phyloP scores from a whole-genome alignment of 2,113 vertebrate genomes.

The Cochlearius cochlearius region DNA sequence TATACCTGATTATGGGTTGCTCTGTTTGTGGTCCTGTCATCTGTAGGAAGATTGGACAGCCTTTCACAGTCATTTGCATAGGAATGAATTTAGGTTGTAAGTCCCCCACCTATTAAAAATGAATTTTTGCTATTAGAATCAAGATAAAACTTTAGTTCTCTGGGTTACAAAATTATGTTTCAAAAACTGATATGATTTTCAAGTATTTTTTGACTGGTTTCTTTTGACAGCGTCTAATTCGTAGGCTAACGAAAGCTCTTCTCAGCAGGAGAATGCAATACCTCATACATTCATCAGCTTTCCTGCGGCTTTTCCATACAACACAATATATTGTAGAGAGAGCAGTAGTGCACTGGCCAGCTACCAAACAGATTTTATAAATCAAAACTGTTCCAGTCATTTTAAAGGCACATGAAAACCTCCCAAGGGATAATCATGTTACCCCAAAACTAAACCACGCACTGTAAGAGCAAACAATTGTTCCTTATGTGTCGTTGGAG shows the following conservation, averaged over 20 bases:
- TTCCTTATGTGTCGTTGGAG: background rate
- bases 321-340: background rate
- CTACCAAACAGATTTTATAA: constrained; percentile 19
- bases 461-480: background rate
- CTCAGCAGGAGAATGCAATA: background rate
- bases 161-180: background rate
- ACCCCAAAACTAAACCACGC: background rate
- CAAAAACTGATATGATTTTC: background rate
- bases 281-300: background rate
- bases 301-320: background rate
- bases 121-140: background rate
- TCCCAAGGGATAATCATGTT: background rate
- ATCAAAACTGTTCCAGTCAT: background rate
- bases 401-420: background rate
- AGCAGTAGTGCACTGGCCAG: background rate
- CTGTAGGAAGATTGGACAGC: constrained; percentile 89
- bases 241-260: background rate
- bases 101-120: constrained; percentile 79
- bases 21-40: constrained; percentile 77
- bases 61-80: constrained; percentile 84
- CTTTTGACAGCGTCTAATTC: background rate
- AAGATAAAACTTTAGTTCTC: background rate
- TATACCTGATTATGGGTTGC: constrained; percentile 81
- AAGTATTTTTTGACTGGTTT: background rate
- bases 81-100: constrained; percentile 76